Evolutionary conservation across 1,140 invertebrate species (phyloP).

Genomic region (Eciton burchellii): DNA sequence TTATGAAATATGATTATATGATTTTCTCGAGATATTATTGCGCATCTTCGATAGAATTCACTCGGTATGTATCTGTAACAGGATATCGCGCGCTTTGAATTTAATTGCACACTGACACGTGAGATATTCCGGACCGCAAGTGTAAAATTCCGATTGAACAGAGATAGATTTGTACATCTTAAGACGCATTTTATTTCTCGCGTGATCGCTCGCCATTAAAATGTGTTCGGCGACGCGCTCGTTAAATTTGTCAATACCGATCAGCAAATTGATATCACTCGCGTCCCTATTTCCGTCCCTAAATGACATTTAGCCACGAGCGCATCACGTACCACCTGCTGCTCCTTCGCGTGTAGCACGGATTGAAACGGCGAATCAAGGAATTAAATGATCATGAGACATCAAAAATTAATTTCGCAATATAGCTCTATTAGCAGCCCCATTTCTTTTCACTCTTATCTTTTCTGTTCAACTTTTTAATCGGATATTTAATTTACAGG

Average conservation of each 20-base stretch:
- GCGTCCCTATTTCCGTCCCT: constrained; percentile 60
- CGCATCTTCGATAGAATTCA: not conserved
- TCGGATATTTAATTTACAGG: not conserved
- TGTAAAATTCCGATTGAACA: not conserved
- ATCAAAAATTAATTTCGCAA: not conserved
- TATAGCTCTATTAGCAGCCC: not conserved
- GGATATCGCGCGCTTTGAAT: not conserved
- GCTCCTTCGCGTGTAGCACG: not conserved
- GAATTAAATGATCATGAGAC: not conserved
- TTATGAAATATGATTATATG: not conserved
- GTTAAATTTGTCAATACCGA: constrained; percentile 53
- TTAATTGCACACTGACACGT: not conserved
- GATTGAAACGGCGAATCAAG: not conserved
- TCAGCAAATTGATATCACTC: constrained; percentile 57
- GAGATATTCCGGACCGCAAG: not conserved
- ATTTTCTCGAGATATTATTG: not conserved
- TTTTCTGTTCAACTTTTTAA: not conserved
- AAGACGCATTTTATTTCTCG: constrained; percentile 17
- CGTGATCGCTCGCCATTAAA: not conserved
- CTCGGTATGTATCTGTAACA: not conserved
- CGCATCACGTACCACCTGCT: constrained; percentile 33
- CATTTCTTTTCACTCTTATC: too few species aligned
- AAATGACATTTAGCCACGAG: constrained; percentile 45
- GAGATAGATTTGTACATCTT: not conserved
- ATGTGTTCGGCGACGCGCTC: constrained; percentile 10